phyloP scores from a whole-genome alignment of 1,140 invertebrate genomes.

The Ptiloglossa arizonensis region DNA sequence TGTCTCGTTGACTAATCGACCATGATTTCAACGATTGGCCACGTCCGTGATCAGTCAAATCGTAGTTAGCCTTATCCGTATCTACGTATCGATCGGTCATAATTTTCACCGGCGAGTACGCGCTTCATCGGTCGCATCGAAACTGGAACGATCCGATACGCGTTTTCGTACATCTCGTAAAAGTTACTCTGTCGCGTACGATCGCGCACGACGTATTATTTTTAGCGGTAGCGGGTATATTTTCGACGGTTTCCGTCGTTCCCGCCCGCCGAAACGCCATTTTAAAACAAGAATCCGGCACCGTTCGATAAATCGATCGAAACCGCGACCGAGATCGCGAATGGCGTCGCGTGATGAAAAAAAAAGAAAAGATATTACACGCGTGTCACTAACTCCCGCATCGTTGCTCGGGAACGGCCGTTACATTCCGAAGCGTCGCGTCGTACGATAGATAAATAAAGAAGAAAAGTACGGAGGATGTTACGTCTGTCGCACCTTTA shows the following conservation, averaged over 20 bases:
- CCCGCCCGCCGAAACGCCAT: not conserved
- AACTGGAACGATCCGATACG: not conserved
- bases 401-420: too few species aligned
- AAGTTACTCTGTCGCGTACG: not conserved
- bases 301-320: constrained; percentile 21
- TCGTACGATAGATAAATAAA: not conserved
- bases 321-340: not conserved
- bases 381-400: too few species aligned
- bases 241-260: not conserved
- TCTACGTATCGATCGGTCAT: not conserved
- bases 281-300: not conserved
- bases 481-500: constrained; percentile 59
- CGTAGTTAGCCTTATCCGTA: not conserved
- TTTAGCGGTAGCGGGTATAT: too few species aligned
- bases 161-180: not conserved
- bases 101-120: not conserved
- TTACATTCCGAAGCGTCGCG: not conserved
- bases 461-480: not conserved
- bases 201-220: not conserved
- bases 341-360: not conserved
- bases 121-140: not conserved
- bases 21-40: constrained; percentile 13
- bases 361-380: constrained; percentile 20
- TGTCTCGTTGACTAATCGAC: constrained; percentile 7
- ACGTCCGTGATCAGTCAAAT: not conserved